Conservation (phyloP, 2,113 vertebrate species). For the Microtus pennsylvanicus region DNA sequence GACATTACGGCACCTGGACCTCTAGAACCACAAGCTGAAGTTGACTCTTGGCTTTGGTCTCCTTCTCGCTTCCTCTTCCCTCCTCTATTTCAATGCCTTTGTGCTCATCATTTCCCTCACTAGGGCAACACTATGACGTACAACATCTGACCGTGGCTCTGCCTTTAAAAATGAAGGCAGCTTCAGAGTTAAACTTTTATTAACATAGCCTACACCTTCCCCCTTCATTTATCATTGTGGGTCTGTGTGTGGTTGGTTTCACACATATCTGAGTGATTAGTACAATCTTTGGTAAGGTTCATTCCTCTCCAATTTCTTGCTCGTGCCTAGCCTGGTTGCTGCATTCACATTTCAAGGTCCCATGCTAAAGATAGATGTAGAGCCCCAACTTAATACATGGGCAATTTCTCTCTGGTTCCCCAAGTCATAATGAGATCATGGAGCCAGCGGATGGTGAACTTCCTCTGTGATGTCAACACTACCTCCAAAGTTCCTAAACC, state of each 20-base stretch:
- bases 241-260: background rate
- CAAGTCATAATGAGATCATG: background rate
- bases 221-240: background rate
- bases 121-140: background rate
- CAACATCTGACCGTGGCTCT: background rate
- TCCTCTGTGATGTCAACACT: background rate
- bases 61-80: no score
- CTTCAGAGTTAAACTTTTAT: background rate
- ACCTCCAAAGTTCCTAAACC: background rate
- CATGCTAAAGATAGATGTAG: background rate
- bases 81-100: background rate
- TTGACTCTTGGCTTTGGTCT: background rate
- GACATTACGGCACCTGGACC: background rate
- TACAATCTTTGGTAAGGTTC: background rate
- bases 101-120: background rate
- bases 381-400: background rate
- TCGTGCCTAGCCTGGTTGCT: background rate
- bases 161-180: constrained; percentile 33
- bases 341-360: background rate
- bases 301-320: constrained; percentile 24
- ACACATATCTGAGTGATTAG: background rate
- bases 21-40: background rate
- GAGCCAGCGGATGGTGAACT: background rate
- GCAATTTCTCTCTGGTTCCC: background rate
- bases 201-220: background rate